Conservation (phyloP, 1,140 invertebrate genomes). For the Drosophila arawakana region DNA sequence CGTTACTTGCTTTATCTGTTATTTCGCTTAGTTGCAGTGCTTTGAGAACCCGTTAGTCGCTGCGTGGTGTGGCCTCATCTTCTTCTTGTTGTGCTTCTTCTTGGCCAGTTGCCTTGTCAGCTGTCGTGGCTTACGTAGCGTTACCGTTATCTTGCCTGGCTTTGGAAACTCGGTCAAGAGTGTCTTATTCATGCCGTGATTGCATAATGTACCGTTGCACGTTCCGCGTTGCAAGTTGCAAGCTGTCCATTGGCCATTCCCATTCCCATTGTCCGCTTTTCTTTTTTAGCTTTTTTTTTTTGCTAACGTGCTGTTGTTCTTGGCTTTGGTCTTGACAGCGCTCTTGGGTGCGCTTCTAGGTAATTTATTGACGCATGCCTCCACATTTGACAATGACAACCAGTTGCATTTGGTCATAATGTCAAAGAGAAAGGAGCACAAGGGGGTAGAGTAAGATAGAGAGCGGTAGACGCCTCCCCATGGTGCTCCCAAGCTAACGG, state of each 20-base stretch:
- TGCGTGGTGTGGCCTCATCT: slow-evolving; percentile 21
- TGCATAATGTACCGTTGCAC: slow-evolving; percentile 81
- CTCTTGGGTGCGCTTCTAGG: slow-evolving; percentile 70
- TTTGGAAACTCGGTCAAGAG: slow-evolving; percentile 84
- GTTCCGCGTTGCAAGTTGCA: slow-evolving; percentile 22
- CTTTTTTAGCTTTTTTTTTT: slow-evolving; percentile 12
- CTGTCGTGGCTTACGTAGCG: slow-evolving; percentile 71
- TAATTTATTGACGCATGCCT: slow-evolving; percentile 77
- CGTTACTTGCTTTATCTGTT: slow-evolving; percentile 6
- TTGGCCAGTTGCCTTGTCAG: slow-evolving; percentile 69
- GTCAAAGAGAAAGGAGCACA: slow-evolving; percentile 22
- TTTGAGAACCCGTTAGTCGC: slow-evolving; percentile 73
- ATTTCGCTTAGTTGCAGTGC: slow-evolving; percentile 26
- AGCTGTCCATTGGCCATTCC: slow-evolving; percentile 40
- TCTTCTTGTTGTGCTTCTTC: neutral
- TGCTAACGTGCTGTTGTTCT: slow-evolving; percentile 24
- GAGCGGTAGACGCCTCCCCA: slow-evolving; percentile 12
- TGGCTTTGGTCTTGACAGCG: slow-evolving; percentile 49
- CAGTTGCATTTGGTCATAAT: slow-evolving; percentile 67
- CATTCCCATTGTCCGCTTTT: slow-evolving; percentile 37
- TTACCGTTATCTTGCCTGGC: slow-evolving; percentile 77
- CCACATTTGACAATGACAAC: slow-evolving; percentile 77
- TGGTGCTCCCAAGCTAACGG: slow-evolving; percentile 57
- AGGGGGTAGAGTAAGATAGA: neutral
- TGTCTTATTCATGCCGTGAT: slow-evolving; percentile 84